These are phyloP conservation scores for Osmoderma eremita DNA, from an alignment of 2,888 invertebrate genomes.

Conservation along the genomic window DNA sequence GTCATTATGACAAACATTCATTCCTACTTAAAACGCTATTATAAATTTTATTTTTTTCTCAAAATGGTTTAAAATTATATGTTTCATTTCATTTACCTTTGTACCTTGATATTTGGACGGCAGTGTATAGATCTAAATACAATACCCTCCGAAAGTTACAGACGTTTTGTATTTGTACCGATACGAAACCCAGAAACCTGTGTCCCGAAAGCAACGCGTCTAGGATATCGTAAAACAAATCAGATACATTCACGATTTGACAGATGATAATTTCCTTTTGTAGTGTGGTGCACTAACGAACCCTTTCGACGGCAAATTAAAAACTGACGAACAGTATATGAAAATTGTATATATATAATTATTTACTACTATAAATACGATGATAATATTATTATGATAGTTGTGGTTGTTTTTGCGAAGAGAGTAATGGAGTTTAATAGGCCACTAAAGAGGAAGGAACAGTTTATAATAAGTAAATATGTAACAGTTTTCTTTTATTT, in stretches of 20 bases:
- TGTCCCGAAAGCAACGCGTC: neutral
- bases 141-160: neutral
- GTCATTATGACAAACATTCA: too few relatives aligned
- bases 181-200: slow-evolving; percentile 14
- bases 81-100: too few relatives aligned
- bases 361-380: slow-evolving; percentile 39
- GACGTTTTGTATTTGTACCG: neutral
- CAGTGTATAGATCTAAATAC: neutral
- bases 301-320: slow-evolving; percentile 6
- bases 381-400: slow-evolving; percentile 17
- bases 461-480: slow-evolving; percentile 9
- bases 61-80: too few relatives aligned
- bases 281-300: slow-evolving; percentile 32
- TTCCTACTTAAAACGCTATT: too few relatives aligned
- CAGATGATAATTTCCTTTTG: slow-evolving; percentile 9
- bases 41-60: too few relatives aligned
- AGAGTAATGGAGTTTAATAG: slow-evolving; percentile 25
- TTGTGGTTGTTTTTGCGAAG: slow-evolving; percentile 36
- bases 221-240: neutral
- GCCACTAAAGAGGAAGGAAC: neutral
- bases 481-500: slow-evolving; percentile 26
- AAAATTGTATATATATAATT: slow-evolving; percentile 44
- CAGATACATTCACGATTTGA: neutral
- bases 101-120: too few relatives aligned
- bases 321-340: slow-evolving; percentile 48